A percentile compares a stretch with the other conserved stretches of the same genome.
phyloP scores from a whole-genome alignment of 2,797 vertebrate species.

The Enteromius anoplus region DNA sequence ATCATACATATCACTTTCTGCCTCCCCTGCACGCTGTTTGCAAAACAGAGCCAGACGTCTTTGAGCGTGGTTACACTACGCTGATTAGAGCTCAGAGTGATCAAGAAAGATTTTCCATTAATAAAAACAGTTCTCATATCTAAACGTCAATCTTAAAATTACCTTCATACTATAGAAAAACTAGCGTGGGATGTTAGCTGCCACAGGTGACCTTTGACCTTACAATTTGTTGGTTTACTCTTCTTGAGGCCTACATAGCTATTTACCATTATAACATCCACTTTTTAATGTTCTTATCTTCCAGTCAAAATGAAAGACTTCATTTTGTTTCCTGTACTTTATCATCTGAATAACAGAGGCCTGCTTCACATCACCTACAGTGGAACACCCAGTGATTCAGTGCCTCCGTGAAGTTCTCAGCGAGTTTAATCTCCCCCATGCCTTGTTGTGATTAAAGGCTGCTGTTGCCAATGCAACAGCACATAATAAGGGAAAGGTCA shows the following conservation, averaged over 20 bases:
- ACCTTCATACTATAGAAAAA: not conserved
- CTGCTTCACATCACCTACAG: not conserved
- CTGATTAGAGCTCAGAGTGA: not conserved
- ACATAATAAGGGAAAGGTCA: constrained; percentile 18
- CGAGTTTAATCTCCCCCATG: constrained; percentile 39
- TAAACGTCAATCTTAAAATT: not conserved
- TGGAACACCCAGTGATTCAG: not conserved
- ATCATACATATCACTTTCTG: not conserved
- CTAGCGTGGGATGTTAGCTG: not conserved
- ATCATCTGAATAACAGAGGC: not conserved
- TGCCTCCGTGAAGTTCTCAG: not conserved
- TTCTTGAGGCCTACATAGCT: not conserved
- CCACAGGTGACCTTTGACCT: not conserved
- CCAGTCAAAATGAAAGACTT: not conserved
- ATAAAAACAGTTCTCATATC: not conserved
- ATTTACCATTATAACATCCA: not conserved
- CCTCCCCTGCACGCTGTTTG: not conserved
- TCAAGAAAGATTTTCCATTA: not conserved
- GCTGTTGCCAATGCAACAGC: constrained; percentile 20
- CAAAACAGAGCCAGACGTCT: constrained; percentile 3
- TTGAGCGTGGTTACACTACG: not conserved
- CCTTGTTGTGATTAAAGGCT: constrained; percentile 42
- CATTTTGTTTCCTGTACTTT: constrained; percentile 15
- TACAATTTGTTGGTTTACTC: not conserved
- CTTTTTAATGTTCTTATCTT: not conserved